Percentiles rank a stretch among this genome's conserved stretches.
These are phyloP conservation scores for Drosophila seguyi DNA, from an alignment of 1,140 invertebrate genomes.

Conservation along the genomic window DNA sequence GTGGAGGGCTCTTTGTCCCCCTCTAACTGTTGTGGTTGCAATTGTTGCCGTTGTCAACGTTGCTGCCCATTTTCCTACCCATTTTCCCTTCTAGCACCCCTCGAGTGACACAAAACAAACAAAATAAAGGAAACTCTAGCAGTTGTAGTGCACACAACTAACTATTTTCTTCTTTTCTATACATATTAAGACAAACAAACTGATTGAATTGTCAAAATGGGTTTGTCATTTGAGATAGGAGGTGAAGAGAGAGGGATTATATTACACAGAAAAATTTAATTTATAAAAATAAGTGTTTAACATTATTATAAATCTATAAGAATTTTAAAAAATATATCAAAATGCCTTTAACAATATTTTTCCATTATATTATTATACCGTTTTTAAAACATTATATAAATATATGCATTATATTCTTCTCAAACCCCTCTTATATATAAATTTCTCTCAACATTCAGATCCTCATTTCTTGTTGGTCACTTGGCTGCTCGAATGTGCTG, in stretches of 20 bases:
- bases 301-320: not conserved
- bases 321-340: too few species aligned
- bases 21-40: conserved; percentile 49
- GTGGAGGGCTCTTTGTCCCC: conserved; percentile 50
- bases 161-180: conserved; percentile 41
- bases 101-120: conserved; percentile 74
- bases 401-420: not conserved
- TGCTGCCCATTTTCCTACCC: not conserved
- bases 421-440: not conserved
- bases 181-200: conserved; percentile 20
- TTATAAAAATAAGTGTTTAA: not conserved
- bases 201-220: conserved; percentile 77
- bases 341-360: not conserved
- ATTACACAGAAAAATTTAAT: not conserved
- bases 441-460: conserved; percentile 20
- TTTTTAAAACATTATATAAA: not conserved
- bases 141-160: conserved; percentile 27
- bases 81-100: conserved; percentile 9
- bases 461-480: conserved; percentile 30
- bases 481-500: conserved; percentile 26
- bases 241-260: not conserved
- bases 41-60: conserved; percentile 52
- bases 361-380: not conserved
- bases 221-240: conserved; percentile 9
- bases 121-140: conserved; percentile 19